Evolutionary conservation across 2,888 invertebrate genomes (phyloP).

Genomic region (Caenorhabditis afra): DNA sequence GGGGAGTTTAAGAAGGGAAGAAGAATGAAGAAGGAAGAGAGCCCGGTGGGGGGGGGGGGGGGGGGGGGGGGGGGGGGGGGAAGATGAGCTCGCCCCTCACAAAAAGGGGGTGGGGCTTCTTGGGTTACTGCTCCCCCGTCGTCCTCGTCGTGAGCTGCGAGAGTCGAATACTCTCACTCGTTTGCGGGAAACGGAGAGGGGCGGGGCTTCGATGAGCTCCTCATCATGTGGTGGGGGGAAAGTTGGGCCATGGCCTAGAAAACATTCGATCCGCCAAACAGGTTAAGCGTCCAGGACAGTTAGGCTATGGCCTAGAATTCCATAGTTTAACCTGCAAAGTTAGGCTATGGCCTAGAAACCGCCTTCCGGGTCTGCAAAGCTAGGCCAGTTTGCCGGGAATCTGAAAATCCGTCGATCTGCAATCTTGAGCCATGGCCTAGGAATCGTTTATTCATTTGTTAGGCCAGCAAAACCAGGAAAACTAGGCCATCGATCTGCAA

Average conservation of each 20-base stretch:
- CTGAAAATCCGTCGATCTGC: not conserved
- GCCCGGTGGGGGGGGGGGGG: conserved; percentile 2
- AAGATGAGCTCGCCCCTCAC: conserved; percentile 3
- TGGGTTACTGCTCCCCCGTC: conserved; percentile 25
- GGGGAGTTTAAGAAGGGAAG: not conserved
- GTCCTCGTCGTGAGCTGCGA: not conserved
- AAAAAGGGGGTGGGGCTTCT: conserved; percentile 44
- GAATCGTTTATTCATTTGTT: too few relatives aligned
- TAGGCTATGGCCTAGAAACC: too few relatives aligned
- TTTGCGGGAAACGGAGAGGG: not conserved
- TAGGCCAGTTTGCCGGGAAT: not conserved
- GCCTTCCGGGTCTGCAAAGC: too few relatives aligned
- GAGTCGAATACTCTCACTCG: not conserved
- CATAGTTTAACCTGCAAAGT: too few relatives aligned
- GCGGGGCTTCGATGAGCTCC: too few relatives aligned
- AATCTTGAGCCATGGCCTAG: not conserved
- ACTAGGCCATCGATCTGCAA: too few relatives aligned
- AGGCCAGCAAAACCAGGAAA: too few relatives aligned
- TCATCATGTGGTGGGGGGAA: too few relatives aligned
- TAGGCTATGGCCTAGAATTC: too few relatives aligned
- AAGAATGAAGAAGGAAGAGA: conserved; percentile 18
- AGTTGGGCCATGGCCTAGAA: too few relatives aligned
- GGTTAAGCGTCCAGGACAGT: too few relatives aligned
- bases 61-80: conserved; percentile 2
- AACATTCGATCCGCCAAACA: too few relatives aligned